Conservation (phyloP, 2,797 vertebrate species). For the Fratercula arctica region DNA sequence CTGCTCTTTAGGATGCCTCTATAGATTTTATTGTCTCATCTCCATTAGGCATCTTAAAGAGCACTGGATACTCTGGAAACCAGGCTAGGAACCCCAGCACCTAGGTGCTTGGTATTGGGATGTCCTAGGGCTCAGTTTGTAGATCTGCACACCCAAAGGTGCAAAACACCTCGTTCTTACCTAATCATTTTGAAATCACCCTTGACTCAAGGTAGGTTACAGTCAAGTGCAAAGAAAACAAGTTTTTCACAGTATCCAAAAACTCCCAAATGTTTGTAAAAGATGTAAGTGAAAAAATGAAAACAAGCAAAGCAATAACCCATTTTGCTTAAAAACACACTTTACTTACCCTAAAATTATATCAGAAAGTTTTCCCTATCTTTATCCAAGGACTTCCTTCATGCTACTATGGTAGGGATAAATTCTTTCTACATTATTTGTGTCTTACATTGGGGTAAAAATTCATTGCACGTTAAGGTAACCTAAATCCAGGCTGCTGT, state of each 20-base stretch:
- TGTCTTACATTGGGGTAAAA: background rate
- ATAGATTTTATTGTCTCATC: background rate
- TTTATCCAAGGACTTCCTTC: background rate
- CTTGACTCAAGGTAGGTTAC: background rate
- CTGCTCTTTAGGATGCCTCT: background rate
- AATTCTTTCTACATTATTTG: background rate
- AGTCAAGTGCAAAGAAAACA: background rate
- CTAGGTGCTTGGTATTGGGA: background rate
- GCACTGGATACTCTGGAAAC: background rate
- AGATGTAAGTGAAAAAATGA: background rate
- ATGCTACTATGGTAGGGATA: background rate
- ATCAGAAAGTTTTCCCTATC: background rate
- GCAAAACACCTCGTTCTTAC: background rate
- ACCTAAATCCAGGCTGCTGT: background rate
- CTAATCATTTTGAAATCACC: background rate
- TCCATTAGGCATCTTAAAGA: background rate
- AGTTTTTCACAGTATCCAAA: background rate
- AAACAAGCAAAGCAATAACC: background rate
- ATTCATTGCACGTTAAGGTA: background rate
- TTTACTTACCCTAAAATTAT: background rate
- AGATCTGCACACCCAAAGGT: background rate
- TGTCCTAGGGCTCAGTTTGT: background rate
- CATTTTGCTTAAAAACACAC: background rate
- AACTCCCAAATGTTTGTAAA: fast-evolving
- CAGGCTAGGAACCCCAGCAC: background rate